These are phyloP conservation scores for Bombus consobrinus DNA, from an alignment of 1,140 invertebrate species.

Conservation along the genomic window DNA sequence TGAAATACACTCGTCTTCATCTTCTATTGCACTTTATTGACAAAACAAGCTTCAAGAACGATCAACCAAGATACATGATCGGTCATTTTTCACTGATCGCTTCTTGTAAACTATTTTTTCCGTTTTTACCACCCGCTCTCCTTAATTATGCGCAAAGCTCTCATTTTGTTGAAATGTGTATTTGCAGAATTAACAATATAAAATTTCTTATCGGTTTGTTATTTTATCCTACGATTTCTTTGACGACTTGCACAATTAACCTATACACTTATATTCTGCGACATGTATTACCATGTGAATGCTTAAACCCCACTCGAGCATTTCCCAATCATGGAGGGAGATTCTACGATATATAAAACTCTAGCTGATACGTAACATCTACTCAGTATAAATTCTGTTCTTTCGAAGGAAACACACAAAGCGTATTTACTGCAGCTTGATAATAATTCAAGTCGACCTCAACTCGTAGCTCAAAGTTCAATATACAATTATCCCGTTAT, in stretches of 20 bases:
- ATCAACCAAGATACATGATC: too few relatives aligned
- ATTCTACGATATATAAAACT: slow-evolving; percentile 54
- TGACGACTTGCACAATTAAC: neutral
- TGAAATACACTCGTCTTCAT: neutral
- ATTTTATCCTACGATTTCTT: neutral
- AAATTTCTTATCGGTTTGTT: neutral
- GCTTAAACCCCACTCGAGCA: slow-evolving; percentile 20
- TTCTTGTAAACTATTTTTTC: neutral
- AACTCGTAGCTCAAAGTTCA: slow-evolving; percentile 38
- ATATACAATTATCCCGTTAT: neutral
- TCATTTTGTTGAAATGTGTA: neutral
- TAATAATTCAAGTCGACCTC: neutral
- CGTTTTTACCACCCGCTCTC: neutral
- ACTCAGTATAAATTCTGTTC: slow-evolving; percentile 34
- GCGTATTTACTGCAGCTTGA: slow-evolving; percentile 21
- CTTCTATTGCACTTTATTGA: too few relatives aligned
- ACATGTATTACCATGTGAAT: neutral
- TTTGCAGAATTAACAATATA: neutral
- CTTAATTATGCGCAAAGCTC: neutral
- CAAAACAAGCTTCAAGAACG: neutral
- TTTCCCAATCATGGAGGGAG: slow-evolving; percentile 12
- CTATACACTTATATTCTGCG: neutral
- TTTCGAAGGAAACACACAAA: slow-evolving; percentile 1
- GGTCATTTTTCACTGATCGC: neutral
- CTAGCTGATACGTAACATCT: slow-evolving; percentile 10